Base-by-base conservation (phyloP, 2,113 vertebrate species). In the Hemiscyllium ocellatum region DNA sequence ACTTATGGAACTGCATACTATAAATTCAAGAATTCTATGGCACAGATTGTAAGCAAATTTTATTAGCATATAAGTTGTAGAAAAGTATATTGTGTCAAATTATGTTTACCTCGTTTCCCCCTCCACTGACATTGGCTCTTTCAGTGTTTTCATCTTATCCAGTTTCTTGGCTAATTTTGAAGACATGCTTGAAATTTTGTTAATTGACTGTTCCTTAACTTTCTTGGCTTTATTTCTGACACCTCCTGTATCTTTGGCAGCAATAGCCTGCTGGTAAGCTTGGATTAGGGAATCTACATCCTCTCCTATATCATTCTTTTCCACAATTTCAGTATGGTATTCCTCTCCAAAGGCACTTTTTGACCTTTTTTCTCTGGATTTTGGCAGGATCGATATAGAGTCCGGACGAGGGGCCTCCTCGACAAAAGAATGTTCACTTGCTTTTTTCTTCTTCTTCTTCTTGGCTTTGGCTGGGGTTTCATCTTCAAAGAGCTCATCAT, bases 131-230 rank as follows among this genome's bases (percentile, higher is more conserved):
- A 24, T 95, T 93, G 52, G 47, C 95, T 96, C 97, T 97, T 96
- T 98, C 98, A 98, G 99, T 96, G 98, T 99, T 96, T 97, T 98
- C 97, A 98, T 99, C 97, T 98, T 98, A 2, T 97, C 97, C 19
- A 97, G 96, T 89, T 98, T 98, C 96, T 97, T 98, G 96, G 97
- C 98, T 95, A 98, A 94, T 10, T 96, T 66, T 76, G 96, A 97
- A 91, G 97, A 97, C 96, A 96, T 70, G 80, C 10, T 95, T 66
- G 96, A 96, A 50, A 97, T 96, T 96, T 97, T 96, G 61, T 96
- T 95, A 52, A 96, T 96, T 96, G 97, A 97, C 96, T 97, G 97
- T 95, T 97, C 97, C 95, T 97, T 96, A 96, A 98, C 97, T 96
- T 98, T 98, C 96, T 97, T 98, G 96, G 96, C 97, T 96, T 97